Base-by-base conservation (phyloP, 2,888 invertebrate genomes). In the Rosalia funebris region DNA sequence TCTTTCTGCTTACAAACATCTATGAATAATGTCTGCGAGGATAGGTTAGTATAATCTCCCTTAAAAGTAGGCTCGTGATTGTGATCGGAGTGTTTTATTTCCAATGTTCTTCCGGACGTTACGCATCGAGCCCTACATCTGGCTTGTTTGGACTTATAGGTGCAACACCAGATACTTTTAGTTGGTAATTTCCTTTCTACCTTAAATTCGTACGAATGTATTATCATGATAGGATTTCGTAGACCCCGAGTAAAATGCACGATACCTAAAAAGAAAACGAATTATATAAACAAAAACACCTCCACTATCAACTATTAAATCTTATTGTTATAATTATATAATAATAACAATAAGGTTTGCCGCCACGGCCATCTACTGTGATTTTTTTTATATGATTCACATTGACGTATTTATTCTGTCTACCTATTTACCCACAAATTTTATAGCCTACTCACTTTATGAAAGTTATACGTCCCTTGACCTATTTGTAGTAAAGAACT, bases 111-210 rank as follows among this genome's bases (percentile, higher is more conserved):
- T n/a, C 39, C 39, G 14, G 14, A 50, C 2, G 50, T 50, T 9
- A 25, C 15, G 16, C 50, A 50, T 25, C 50, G 34, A 3, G 50
- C 50, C 11, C 44, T 32, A 20, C 54, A 56, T 46, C 58, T 66
- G n/a, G n/a, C n/a, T 2, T 11, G 14, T 20, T 58, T 61, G 5
- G 45, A 41, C 16, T 68, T 66, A 42, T 63, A 59, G 1, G 67
- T 66, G 46, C 74, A 74, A 34, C 66, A 68, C 74, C 74, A 74
- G 11, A 52, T 56, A 12, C 66, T 71, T 59, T 62, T 71, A 7
- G 60, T 59, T 2, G 54, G 50, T 2, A 39, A 32, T 50, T 63
- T 62, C 14, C 57, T 57, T 45, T 72, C 68, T 12, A 72, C 20
- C 45, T 56, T 64, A 36, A 65, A 75, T 19, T 68, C 68, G 52